Conservation (phyloP, 2,797 vertebrate species). For the Sebastiscus albofasciatus region DNA sequence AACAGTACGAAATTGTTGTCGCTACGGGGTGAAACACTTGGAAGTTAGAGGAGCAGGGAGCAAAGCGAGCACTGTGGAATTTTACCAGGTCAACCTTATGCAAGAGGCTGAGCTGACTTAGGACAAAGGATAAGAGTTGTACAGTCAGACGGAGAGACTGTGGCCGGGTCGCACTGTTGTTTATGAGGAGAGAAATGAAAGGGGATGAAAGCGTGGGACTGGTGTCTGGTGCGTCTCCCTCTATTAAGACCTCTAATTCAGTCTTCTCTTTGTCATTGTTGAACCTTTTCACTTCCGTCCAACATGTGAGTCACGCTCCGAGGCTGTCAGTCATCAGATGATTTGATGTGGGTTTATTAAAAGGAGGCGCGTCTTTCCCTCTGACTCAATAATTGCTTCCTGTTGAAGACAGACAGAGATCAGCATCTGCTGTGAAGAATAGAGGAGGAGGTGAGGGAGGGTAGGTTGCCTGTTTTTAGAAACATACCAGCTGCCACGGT, state of each 20-base stretch:
- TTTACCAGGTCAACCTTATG: conserved; percentile 76
- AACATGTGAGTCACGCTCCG: conserved; percentile 67
- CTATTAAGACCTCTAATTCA: conserved; percentile 34
- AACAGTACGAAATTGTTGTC: conserved; percentile 76
- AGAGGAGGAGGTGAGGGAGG: conserved; percentile 15
- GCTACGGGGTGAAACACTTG: conserved; percentile 50
- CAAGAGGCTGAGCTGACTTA: conserved; percentile 57
- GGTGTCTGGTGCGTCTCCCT: conserved; percentile 33
- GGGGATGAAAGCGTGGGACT: conserved; percentile 24
- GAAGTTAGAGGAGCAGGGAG: conserved; percentile 48
- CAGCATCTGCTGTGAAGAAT: conserved; percentile 74
- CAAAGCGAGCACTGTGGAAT: conserved; percentile 64
- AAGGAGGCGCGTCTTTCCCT: conserved; percentile 66
- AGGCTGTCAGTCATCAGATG: conserved; percentile 69
- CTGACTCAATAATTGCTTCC: conserved; percentile 81
- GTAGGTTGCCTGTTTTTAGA: conserved; percentile 73
- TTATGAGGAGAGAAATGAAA: conserved; percentile 41
- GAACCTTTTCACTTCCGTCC: conserved; percentile 50
- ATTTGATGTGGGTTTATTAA: conserved; percentile 74
- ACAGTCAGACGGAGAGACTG: conserved; percentile 29
- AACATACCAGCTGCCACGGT: conserved; percentile 73
- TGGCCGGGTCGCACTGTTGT: conserved; percentile 18
- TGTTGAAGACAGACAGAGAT: conserved; percentile 70
- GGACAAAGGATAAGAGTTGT: conserved; percentile 45
- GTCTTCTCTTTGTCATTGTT: conserved; percentile 28